Evolutionary conservation across 2,797 vertebrate species (phyloP), one percentile per base, ranked within the genome.

Genomic region (Anguilla marmorata): DNA sequence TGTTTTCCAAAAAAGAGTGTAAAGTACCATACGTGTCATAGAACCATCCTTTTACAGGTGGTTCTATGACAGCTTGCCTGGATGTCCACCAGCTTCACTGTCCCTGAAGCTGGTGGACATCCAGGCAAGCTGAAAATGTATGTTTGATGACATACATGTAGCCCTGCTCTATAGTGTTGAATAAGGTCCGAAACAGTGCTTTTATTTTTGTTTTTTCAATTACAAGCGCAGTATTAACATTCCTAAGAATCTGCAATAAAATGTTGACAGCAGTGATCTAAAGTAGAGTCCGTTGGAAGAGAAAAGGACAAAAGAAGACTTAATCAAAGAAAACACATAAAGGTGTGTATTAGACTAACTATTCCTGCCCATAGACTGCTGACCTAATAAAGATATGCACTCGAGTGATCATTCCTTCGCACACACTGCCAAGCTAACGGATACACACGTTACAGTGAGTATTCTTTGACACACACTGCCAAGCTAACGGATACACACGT

Each of bases 311-410:
- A 80, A 48, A 16, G 76, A 24, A 48, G 41, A 24, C 41, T 80
- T 80, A 41, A 79, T 21, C 76, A 80, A 80, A 80, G 76, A 48
- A 82, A 82, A 82, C 21, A 37, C 74, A 12, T 80, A 50, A 82
- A 48, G 79, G 79, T 82, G 19, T 82, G 79, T 82, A 82, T 82
- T n/a, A 8, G 45, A 50, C 9, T 50, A 11, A n/a, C 45, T 41
- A 41, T 76, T 37, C 33, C 11, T 37, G n/a, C 27, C 9, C 74
- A 76, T 41, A 76, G 33, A 76, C 74, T 76, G 33, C 37, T 41
- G 74, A 76, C 9, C 69, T 72, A 27, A 58, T 82, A 50, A 82
- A 48, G 79, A 21, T 50, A 16, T 50, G 79, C 24, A 82, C 50
- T n/a, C 1, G 19, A 82, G 19, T 50, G 24, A 8, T 58, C 45